Evolutionary conservation across 1,140 invertebrate genomes (phyloP).

Genomic region (Drosophila pectinifera): DNA sequence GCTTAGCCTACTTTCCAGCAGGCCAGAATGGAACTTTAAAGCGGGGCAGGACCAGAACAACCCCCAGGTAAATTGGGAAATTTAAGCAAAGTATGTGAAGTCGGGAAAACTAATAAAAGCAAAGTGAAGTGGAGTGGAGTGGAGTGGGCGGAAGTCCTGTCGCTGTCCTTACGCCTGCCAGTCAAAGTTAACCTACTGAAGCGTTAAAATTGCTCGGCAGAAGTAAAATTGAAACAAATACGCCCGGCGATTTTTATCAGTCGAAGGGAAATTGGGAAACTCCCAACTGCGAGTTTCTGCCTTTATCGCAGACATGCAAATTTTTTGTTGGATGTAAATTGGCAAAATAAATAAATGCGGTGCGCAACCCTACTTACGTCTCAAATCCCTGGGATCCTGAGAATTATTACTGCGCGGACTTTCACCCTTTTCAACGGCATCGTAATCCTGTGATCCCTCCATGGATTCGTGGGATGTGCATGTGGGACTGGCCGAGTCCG

Average conservation of each 20-base stretch:
- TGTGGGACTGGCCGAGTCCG: conserved; percentile 84
- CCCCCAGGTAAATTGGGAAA: conserved; percentile 60
- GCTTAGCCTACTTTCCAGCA: conserved; percentile 60
- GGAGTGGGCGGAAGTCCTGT: conserved; percentile 17
- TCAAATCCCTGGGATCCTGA: conserved; percentile 84
- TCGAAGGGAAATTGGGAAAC: conserved; percentile 29
- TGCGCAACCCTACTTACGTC: conserved; percentile 77
- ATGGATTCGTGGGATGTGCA: conserved; percentile 85
- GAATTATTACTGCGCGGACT: conserved; percentile 85
- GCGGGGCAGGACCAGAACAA: neutral
- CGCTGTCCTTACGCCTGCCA: conserved; percentile 60
- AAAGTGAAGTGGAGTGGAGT: conserved; percentile 21
- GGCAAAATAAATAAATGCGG: conserved; percentile 54
- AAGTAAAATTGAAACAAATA: conserved; percentile 82
- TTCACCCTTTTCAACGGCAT: conserved; percentile 85
- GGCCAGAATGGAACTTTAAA: conserved; percentile 24
- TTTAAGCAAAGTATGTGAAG: conserved; percentile 58
- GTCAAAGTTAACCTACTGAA: conserved; percentile 80
- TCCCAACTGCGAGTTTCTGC: conserved; percentile 20
- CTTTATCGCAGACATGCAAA: conserved; percentile 66
- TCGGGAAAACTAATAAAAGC: conserved; percentile 43
- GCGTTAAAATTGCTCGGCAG: conserved; percentile 80
- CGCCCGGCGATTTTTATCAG: conserved; percentile 71
- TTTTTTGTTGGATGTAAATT: conserved; percentile 72
- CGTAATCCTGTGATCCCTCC: conserved; percentile 85